These are phyloP conservation scores for Drosophila kanapiae DNA, from an alignment of 1,140 invertebrate species.

Conservation along the genomic window DNA sequence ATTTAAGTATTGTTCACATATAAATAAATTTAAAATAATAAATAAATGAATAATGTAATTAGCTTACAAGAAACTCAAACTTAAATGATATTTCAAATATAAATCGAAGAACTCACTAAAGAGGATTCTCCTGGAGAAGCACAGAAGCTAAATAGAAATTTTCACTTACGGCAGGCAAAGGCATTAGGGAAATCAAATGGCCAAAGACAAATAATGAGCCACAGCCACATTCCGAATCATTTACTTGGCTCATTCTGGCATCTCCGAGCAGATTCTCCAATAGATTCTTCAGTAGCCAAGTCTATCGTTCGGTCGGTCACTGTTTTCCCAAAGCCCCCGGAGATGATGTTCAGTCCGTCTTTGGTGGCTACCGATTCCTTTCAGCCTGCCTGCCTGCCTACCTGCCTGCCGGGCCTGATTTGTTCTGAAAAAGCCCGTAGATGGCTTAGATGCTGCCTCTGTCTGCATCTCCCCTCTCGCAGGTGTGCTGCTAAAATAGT, in stretches of 20 bases:
- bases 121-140: neutral
- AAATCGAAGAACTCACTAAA: neutral
- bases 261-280: constrained; percentile 8
- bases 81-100: neutral
- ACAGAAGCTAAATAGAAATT: neutral
- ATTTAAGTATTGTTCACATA: no score
- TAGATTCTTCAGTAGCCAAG: neutral
- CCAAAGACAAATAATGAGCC: constrained; percentile 28
- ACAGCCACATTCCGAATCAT: constrained; percentile 24
- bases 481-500: constrained; percentile 61
- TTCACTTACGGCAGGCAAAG: constrained; percentile 1
- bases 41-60: no score
- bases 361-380: constrained; percentile 17
- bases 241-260: constrained; percentile 13
- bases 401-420: constrained; percentile 21
- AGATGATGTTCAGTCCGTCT: constrained; percentile 39
- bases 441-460: constrained; percentile 7
- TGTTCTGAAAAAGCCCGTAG: constrained; percentile 35
- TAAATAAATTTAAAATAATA: no score
- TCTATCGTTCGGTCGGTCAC: constrained; percentile 13
- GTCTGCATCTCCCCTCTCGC: constrained; percentile 1
- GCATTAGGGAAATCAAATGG: constrained; percentile 36
- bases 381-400: neutral
- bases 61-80: no score
- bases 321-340: constrained; percentile 41